phyloP scores from a whole-genome alignment of 2,888 invertebrate species.

The Nephrocerus scutellatus region DNA sequence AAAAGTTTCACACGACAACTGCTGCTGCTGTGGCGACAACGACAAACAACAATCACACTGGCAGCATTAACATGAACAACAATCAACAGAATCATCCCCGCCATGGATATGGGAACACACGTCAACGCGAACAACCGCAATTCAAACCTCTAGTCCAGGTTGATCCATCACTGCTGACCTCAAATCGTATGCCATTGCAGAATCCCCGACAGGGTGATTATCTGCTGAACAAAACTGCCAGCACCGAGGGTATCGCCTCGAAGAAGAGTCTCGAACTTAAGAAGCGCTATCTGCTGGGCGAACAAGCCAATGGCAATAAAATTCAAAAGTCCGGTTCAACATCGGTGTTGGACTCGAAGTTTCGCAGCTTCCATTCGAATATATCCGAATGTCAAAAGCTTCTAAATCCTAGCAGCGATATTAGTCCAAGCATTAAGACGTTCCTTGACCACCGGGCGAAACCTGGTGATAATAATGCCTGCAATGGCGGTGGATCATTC shows the following conservation, averaged over 20 bases:
- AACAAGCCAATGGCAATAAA: slow-evolving; percentile 57
- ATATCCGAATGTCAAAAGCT: slow-evolving; percentile 85
- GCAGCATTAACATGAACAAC: slow-evolving; percentile 34
- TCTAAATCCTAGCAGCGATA: slow-evolving; percentile 67
- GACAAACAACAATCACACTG: slow-evolving; percentile 27
- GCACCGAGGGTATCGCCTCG: slow-evolving; percentile 80
- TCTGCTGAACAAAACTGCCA: slow-evolving; percentile 72
- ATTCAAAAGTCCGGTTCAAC: slow-evolving; percentile 78
- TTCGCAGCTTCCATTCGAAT: slow-evolving; percentile 75
- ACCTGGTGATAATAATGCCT: slow-evolving; percentile 29
- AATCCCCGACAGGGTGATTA: slow-evolving; percentile 65
- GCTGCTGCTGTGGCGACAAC: slow-evolving; percentile 19
- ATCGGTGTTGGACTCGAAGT: slow-evolving; percentile 74
- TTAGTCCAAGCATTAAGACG: slow-evolving; percentile 63
- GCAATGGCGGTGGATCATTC: slow-evolving; percentile 31
- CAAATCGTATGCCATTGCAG: slow-evolving; percentile 47
- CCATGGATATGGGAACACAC: no score
- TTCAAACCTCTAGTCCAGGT: slow-evolving; percentile 48
- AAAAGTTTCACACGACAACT: slow-evolving; percentile 26
- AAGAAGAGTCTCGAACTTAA: slow-evolving; percentile 81
- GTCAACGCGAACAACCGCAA: slow-evolving; percentile 37
- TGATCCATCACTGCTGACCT: slow-evolving; percentile 42
- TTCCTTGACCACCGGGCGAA: slow-evolving; percentile 53
- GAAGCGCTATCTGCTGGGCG: slow-evolving; percentile 74
- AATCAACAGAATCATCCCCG: slow-evolving; percentile 14